Percentiles rank a stretch among this genome's conserved stretches.
phyloP scores from a whole-genome alignment of 2,113 vertebrate genomes.

The Mastomys natalensis region DNA sequence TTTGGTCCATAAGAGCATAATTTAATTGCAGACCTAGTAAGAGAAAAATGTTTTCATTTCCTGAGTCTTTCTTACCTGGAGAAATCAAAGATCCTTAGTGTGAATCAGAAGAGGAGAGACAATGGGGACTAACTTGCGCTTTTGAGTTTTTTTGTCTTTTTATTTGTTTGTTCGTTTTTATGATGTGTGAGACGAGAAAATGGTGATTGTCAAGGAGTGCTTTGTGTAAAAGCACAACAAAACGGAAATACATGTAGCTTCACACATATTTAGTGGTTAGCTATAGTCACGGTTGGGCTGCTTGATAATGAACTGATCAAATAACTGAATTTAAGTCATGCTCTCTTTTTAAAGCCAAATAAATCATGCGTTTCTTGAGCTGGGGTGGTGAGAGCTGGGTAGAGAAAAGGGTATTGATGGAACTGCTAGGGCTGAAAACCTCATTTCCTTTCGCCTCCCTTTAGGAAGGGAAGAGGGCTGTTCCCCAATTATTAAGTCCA shows the following conservation, averaged over 20 bases:
- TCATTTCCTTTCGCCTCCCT: background rate
- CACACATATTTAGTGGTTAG: background rate
- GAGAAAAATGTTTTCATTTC: rapidly evolving
- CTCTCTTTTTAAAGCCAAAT: background rate
- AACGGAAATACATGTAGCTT: background rate
- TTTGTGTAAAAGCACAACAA: background rate
- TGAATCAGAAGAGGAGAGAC: background rate
- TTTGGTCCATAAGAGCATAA: background rate
- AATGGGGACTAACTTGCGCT: background rate
- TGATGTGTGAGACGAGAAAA: background rate
- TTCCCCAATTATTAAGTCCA: background rate
- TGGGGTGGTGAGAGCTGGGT: background rate
- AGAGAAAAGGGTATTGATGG: background rate
- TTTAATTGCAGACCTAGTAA: background rate
- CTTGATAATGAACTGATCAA: background rate
- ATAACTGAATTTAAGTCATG: background rate
- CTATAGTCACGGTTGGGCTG: background rate
- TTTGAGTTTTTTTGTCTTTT: background rate
- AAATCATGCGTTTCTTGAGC: background rate
- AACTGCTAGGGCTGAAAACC: background rate
- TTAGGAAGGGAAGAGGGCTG: background rate
- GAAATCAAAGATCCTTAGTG: rapidly evolving
- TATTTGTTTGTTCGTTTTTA: background rate
- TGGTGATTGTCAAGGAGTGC: background rate
- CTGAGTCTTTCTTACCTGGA: background rate